Percentiles rank a stretch among this genome's conserved stretches.
Evolutionary conservation across 1,140 invertebrate species (phyloP).

Genomic region (Bombyx mandarina): DNA sequence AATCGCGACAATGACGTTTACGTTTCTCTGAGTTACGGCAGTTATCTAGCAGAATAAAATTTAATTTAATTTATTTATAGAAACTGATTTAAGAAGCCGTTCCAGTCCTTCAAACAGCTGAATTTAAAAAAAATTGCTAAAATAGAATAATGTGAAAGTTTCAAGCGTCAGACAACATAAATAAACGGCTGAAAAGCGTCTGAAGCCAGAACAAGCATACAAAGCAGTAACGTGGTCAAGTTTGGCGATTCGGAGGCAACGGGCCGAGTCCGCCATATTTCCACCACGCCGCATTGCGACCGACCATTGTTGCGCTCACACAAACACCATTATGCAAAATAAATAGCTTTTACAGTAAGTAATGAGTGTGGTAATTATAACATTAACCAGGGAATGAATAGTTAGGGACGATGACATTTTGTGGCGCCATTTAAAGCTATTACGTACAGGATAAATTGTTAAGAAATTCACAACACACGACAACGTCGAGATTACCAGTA

Average conservation of each 20-base stretch:
- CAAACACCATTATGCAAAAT: conserved; percentile 49
- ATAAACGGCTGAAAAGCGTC: too few relatives aligned
- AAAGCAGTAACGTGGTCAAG: conserved; percentile 36
- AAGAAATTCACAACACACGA: conserved; percentile 25
- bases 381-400: conserved; percentile 29
- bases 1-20: too few relatives aligned
- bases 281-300: conserved; percentile 30
- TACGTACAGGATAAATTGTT: too few relatives aligned
- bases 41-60: too few relatives aligned
- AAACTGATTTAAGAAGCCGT: too few relatives aligned
- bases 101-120: too few relatives aligned
- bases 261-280: conserved; percentile 33
- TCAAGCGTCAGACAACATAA: too few relatives aligned
- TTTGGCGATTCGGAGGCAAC: conserved; percentile 46
- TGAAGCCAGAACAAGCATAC: conserved; percentile 18
- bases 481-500: conserved; percentile 23
- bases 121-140: too few relatives aligned
- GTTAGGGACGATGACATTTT: conserved; percentile 10
- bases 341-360: conserved; percentile 43
- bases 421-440: conserved; percentile 10
- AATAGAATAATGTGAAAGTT: too few relatives aligned
- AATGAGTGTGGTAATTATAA: conserved; percentile 41
- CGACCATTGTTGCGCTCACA: conserved; percentile 36
- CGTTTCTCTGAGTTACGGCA: too few relatives aligned
- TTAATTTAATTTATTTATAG: too few relatives aligned